These are phyloP conservation scores for Andrena trimmerana DNA, from an alignment of 2,888 invertebrate genomes.

Conservation along the genomic window DNA sequence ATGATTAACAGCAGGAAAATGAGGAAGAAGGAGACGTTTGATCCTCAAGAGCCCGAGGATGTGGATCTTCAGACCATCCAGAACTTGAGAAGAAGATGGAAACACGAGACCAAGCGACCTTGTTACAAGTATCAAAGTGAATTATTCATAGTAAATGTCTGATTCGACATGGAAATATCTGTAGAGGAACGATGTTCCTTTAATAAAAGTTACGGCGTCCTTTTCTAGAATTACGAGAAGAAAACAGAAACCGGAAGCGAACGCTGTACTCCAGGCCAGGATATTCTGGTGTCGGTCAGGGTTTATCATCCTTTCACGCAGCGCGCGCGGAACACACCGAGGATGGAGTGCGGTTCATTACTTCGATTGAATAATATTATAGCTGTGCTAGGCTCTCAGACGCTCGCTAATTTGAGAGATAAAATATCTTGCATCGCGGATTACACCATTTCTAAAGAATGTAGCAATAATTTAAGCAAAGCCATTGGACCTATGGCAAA, in stretches of 20 bases:
- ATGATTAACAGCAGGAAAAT: constrained; percentile 23
- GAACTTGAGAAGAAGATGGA: constrained; percentile 68
- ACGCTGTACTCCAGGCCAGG: constrained; percentile 77
- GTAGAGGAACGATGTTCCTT: not conserved
- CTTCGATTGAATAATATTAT: constrained; percentile 78
- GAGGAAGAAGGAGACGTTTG: constrained; percentile 66
- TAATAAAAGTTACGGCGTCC: not conserved
- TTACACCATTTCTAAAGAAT: constrained; percentile 87
- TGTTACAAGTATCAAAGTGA: constrained; percentile 77
- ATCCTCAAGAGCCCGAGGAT: constrained; percentile 68
- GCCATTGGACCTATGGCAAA: constrained; percentile 71
- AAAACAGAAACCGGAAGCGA: constrained; percentile 3
- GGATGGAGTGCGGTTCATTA: constrained; percentile 17
- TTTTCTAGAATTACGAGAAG: constrained; percentile 70
- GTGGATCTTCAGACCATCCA: constrained; percentile 75
- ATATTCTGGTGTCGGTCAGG: constrained; percentile 85
- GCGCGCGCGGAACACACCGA: not conserved
- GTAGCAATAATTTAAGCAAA: constrained; percentile 86
- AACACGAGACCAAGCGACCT: constrained; percentile 36
- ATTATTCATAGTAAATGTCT: constrained; percentile 73
- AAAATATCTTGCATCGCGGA: constrained; percentile 92
- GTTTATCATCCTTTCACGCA: constrained; percentile 86
- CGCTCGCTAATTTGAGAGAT: constrained; percentile 90
- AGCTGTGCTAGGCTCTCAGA: constrained; percentile 89
- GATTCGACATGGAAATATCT: not conserved